Percentiles rank a stretch among this genome's conserved stretches.
Evolutionary conservation across 2,113 vertebrate species (phyloP).

Genomic region (Eudyptes chrysolophus): DNA sequence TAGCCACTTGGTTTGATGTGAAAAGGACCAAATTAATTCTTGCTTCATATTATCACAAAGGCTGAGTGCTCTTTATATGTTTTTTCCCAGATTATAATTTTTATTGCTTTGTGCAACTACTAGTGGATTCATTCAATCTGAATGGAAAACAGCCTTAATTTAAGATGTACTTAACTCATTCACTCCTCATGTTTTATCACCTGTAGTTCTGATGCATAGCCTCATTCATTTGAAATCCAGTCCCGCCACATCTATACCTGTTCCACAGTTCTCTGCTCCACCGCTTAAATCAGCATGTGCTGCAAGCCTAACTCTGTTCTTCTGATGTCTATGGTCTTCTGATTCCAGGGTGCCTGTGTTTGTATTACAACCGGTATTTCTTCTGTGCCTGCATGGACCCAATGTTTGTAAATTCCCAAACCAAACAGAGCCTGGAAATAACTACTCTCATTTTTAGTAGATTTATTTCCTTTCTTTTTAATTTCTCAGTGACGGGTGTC

Average conservation of each 20-base stretch:
- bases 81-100: not conserved
- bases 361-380: not conserved
- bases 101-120: not conserved
- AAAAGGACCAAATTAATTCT: not conserved
- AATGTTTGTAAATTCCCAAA: not conserved
- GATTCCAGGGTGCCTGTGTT: not conserved
- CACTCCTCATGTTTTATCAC: not conserved
- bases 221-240: not conserved
- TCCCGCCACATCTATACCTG: not conserved
- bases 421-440: not conserved
- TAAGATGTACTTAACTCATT: not conserved
- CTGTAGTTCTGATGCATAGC: not conserved
- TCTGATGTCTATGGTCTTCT: not conserved
- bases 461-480: not conserved
- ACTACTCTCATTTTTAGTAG: not conserved
- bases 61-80: not conserved
- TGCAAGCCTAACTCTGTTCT: not conserved
- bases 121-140: not conserved
- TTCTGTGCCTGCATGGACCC: not conserved
- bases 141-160: not conserved
- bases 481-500: not conserved
- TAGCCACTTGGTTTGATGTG: not conserved
- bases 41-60: not conserved
- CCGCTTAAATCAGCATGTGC: not conserved
- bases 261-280: not conserved